Percentiles rank a stretch among this genome's conserved stretches.
phyloP scores from a whole-genome alignment of 1,140 invertebrate genomes.

The Neoseiulus cucumeris region DNA sequence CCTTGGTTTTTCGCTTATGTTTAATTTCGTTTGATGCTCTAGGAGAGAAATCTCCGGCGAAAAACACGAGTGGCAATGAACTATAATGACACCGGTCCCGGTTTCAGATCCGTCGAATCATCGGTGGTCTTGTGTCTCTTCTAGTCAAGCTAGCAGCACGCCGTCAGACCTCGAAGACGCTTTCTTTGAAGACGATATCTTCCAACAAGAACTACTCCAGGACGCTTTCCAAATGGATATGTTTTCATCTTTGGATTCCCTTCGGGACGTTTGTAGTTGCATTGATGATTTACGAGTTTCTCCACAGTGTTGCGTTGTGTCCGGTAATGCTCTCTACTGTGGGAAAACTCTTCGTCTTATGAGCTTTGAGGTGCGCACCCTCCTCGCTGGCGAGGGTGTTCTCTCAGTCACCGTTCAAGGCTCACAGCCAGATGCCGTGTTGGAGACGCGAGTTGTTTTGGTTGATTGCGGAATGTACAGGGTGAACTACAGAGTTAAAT shows the following conservation, averaged over 20 bases:
- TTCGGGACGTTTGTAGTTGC: too few relatives aligned
- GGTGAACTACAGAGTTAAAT: slow-evolving; percentile 23
- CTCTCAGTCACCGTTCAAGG: slow-evolving; percentile 23
- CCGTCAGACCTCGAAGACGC: slow-evolving; percentile 5
- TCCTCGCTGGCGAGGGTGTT: slow-evolving; percentile 20
- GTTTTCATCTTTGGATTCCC: too few relatives aligned
- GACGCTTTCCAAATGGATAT: neutral
- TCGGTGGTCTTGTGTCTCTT: too few relatives aligned
- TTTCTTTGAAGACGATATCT: neutral
- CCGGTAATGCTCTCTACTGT: neutral
- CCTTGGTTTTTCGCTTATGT: too few relatives aligned
- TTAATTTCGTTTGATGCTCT: too few relatives aligned
- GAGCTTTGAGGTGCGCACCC: slow-evolving; percentile 20
- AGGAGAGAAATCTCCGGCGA: too few relatives aligned
- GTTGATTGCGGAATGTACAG: slow-evolving; percentile 25
- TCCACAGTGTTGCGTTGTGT: neutral
- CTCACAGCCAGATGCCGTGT: slow-evolving; percentile 21
- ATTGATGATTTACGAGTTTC: neutral
- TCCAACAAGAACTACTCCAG: neutral
- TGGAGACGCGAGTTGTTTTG: slow-evolving; percentile 22
- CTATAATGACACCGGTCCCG: too few relatives aligned
- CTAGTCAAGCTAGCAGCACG: slow-evolving; percentile 2
- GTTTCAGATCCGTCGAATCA: too few relatives aligned
- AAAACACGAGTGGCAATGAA: too few relatives aligned
- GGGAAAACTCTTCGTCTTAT: neutral